Evolutionary conservation across 1,140 invertebrate genomes (phyloP).

Genomic region (Pachypeltis micranthus): DNA sequence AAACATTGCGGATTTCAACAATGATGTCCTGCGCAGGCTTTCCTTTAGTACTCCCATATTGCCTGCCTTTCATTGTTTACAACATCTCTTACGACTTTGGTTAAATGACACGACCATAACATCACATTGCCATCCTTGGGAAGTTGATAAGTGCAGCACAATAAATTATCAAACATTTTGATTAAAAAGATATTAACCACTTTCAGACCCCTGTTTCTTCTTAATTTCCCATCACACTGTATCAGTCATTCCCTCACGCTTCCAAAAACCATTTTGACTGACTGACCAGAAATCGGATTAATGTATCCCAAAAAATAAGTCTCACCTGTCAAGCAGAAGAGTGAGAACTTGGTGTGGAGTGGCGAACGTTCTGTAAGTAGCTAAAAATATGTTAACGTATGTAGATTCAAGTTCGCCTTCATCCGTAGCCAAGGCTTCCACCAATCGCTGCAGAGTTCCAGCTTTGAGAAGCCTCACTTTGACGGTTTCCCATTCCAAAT

Average conservation of each 20-base stretch:
- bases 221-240: background rate
- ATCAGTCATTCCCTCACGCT: background rate
- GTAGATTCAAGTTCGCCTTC: conserved; percentile 93
- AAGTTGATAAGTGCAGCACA: no score
- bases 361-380: conserved; percentile 83
- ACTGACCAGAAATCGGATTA: background rate
- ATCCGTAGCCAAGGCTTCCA: conserved; percentile 83
- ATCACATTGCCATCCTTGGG: no score
- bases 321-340: conserved; percentile 65
- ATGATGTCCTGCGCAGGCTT: no score
- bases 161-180: no score
- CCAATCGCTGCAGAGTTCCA: conserved; percentile 83
- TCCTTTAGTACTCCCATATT: no score
- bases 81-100: no score
- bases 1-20: no score
- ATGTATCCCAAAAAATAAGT: no score
- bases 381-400: conserved; percentile 94
- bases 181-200: background rate
- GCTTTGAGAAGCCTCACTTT: conserved; percentile 89
- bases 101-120: no score
- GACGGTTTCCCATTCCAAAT: conserved; percentile 99
- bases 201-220: background rate
- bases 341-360: conserved; percentile 69
- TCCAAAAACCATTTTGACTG: background rate
- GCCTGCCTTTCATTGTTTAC: no score